A percentile compares a stretch with the other conserved stretches of the same genome.
Evolutionary conservation across 2,797 vertebrate species (phyloP).

Genomic region (Malacoctenus gilli): DNA sequence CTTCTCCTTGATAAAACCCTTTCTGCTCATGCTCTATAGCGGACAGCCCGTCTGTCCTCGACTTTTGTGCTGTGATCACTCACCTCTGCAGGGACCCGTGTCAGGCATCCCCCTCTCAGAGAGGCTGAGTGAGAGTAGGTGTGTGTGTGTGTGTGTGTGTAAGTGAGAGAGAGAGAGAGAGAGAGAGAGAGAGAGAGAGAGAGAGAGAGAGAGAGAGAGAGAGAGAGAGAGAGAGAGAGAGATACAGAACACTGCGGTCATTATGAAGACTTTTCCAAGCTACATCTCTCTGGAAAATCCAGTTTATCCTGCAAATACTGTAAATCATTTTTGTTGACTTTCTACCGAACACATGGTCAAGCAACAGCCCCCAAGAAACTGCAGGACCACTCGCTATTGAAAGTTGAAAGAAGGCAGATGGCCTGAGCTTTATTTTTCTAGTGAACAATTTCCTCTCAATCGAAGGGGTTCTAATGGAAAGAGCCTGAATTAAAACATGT

Average conservation of each 20-base stretch:
- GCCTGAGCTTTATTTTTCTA: constrained; percentile 76
- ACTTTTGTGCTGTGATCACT: constrained; percentile 79
- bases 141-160: no score
- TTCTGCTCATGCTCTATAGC: constrained; percentile 66
- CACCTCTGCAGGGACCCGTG: constrained; percentile 70
- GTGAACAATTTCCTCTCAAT: constrained; percentile 76
- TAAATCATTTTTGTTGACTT: constrained; percentile 65
- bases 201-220: no score
- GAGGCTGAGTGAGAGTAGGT: constrained; percentile 35
- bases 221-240: constrained; percentile 19
- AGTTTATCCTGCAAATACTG: constrained; percentile 52
- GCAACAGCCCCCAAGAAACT: constrained; percentile 58
- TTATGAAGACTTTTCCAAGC: constrained; percentile 28
- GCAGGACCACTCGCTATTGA: constrained; percentile 42
- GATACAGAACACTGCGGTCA: constrained; percentile 27
- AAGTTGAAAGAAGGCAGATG: constrained; percentile 77
- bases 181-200: no score
- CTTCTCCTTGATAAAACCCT: constrained; percentile 72
- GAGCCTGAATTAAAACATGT: constrained; percentile 78
- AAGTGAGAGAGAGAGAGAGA: no score
- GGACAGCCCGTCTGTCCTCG: constrained; percentile 70
- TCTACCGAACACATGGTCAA: constrained; percentile 53
- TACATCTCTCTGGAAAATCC: constrained; percentile 29
- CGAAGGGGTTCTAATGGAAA: constrained; percentile 70
- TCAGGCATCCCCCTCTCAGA: constrained; percentile 58